These are phyloP conservation scores for Orchesellides sinensis DNA, from an alignment of 2,888 invertebrate species.

Conservation along the genomic window DNA sequence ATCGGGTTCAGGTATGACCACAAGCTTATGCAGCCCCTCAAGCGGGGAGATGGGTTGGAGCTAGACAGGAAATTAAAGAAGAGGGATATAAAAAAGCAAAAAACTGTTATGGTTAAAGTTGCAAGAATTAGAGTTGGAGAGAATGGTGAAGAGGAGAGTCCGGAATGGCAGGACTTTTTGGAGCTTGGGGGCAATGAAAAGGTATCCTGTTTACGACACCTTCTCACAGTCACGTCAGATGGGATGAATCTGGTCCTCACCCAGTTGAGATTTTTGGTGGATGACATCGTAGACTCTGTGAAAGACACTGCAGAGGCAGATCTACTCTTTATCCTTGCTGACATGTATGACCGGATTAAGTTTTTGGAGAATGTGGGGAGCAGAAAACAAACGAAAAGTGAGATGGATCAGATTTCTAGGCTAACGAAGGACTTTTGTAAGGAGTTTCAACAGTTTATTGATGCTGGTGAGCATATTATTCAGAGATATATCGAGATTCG, in stretches of 20 bases:
- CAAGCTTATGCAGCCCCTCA: slow-evolving; percentile 4
- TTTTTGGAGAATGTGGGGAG: slow-evolving; percentile 32
- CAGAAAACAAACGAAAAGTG: slow-evolving; percentile 2
- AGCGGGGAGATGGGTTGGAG: slow-evolving; percentile 28
- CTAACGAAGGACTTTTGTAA: slow-evolving; percentile 42
- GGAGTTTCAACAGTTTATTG: slow-evolving; percentile 45
- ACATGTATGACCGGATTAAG: slow-evolving; percentile 47
- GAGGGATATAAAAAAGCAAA: background rate
- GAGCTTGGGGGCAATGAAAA: slow-evolving; percentile 42
- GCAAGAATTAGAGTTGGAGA: background rate
- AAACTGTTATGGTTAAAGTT: slow-evolving; percentile 10
- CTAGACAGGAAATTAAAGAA: slow-evolving; percentile 2
- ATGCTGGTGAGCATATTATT: slow-evolving; percentile 42
- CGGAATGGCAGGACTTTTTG: slow-evolving; percentile 36
- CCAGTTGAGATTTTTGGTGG: slow-evolving; percentile 43
- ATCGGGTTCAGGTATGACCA: slow-evolving; percentile 12
- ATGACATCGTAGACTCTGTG: slow-evolving; percentile 49
- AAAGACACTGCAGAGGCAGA: slow-evolving; percentile 44
- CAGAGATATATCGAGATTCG: slow-evolving; percentile 39
- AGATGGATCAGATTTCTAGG: slow-evolving; percentile 31
- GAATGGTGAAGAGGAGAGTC: background rate
- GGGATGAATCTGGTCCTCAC: slow-evolving; percentile 41
- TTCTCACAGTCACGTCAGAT: slow-evolving; percentile 7
- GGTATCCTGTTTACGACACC: background rate
- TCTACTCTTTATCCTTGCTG: slow-evolving; percentile 37